phyloP scores from a whole-genome alignment of 2,113 vertebrate genomes.

The Neoarius graeffei region DNA sequence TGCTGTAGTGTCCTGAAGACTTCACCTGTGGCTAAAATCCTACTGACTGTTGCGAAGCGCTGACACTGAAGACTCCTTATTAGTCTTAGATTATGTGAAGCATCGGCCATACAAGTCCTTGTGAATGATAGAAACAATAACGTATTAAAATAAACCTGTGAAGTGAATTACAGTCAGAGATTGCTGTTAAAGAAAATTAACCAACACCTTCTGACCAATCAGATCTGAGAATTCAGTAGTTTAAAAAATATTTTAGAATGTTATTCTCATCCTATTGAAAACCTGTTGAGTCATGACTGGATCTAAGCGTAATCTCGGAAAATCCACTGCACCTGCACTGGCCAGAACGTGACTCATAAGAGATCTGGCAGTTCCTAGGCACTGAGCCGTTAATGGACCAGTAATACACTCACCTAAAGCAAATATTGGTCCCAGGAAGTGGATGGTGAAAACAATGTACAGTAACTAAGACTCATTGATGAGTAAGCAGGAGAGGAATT shows the following conservation, averaged over 20 bases:
- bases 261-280: background rate
- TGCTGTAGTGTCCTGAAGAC: background rate
- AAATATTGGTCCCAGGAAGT: constrained; percentile 4
- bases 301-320: background rate
- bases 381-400: background rate
- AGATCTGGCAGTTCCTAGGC: background rate
- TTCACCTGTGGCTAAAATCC: background rate
- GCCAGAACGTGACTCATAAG: constrained; percentile 40
- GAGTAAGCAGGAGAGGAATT: background rate
- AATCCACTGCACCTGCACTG: constrained; percentile 39
- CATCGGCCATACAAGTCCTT: background rate
- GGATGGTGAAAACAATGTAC: constrained; percentile 7
- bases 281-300: background rate
- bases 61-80: background rate
- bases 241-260: background rate
- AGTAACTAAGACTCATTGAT: constrained; percentile 1
- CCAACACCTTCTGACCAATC: background rate
- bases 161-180: background rate
- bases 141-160: background rate
- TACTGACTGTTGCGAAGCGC: background rate
- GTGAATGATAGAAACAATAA: background rate
- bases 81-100: background rate
- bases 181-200: background rate
- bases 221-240: background rate
- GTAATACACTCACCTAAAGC: constrained; percentile 27